Conservation (phyloP, 2,888 invertebrate genomes). For the Rhyacophila evoluta region DNA sequence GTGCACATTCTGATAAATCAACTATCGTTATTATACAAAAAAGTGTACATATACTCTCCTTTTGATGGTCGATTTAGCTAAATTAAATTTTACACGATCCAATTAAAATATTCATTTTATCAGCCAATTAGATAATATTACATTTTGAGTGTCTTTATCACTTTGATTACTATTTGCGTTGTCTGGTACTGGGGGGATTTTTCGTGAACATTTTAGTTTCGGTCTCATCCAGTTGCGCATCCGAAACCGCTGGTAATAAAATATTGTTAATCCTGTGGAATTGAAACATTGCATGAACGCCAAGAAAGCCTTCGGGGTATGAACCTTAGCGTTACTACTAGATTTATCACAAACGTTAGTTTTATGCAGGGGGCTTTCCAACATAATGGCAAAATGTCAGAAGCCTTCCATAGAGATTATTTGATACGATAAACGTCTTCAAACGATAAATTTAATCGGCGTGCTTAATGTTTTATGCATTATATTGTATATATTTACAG, state of each 20-base stretch:
- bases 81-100: too few relatives aligned
- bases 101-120: too few relatives aligned
- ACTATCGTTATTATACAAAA: too few relatives aligned
- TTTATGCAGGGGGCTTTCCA: background rate
- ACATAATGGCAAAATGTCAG: background rate
- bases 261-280: background rate
- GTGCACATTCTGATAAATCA: too few relatives aligned
- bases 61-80: too few relatives aligned
- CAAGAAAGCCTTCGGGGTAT: background rate
- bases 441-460: background rate
- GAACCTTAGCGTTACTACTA: background rate
- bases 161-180: background rate
- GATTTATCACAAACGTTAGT: conserved; percentile 25
- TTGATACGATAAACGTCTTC: background rate
- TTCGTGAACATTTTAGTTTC: background rate
- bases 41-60: too few relatives aligned
- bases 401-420: background rate
- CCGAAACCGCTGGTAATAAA: background rate
- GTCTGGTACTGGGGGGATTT: background rate
- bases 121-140: too few relatives aligned
- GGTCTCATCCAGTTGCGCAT: background rate
- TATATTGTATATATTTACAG: background rate
- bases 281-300: background rate
- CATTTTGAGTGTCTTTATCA: background rate
- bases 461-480: background rate